Conservation (phyloP, 2,888 invertebrate genomes). For the Trilocha varians region DNA sequence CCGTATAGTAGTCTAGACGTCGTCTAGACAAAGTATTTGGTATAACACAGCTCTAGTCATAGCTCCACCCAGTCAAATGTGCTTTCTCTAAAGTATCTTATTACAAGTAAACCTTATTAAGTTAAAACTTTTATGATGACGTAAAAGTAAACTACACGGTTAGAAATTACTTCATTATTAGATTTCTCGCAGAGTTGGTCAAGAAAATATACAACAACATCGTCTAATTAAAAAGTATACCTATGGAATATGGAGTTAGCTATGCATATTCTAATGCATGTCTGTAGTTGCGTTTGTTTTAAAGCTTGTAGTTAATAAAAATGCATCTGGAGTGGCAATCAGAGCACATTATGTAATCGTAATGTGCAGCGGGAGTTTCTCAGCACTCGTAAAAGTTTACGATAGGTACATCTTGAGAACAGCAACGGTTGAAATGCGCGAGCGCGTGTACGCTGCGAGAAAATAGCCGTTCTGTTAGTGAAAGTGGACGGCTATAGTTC, state of each 20-base stretch:
- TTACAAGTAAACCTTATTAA: background rate
- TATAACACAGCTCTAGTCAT: conserved; percentile 50
- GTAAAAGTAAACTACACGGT: background rate
- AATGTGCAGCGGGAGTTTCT: conserved; percentile 21
- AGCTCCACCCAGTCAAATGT: conserved; percentile 45
- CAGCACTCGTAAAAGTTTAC: conserved; percentile 44
- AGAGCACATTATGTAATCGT: conserved; percentile 31
- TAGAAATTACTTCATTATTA: too few species aligned
- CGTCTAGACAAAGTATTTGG: conserved; percentile 70
- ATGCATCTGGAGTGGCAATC: conserved; percentile 7
- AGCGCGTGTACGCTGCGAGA: conserved; percentile 41
- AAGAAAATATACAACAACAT: too few species aligned
- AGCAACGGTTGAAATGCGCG: conserved; percentile 21
- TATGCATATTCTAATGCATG: too few species aligned
- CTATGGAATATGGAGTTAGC: too few species aligned
- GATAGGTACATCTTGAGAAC: conserved; percentile 37
- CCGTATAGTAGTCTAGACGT: conserved; percentile 62
- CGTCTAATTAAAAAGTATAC: too few species aligned
- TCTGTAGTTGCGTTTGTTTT: too few species aligned
- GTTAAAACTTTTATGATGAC: background rate
- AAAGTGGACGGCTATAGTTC: conserved; percentile 59
- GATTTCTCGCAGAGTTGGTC: too few species aligned
- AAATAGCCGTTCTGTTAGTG: conserved; percentile 58
- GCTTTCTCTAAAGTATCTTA: conserved; percentile 31
- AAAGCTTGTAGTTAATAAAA: conserved; percentile 8